Conservation (phyloP, 35 echinoderm and acorn worm genomes). For the Nesometra sesokonis region DNA sequence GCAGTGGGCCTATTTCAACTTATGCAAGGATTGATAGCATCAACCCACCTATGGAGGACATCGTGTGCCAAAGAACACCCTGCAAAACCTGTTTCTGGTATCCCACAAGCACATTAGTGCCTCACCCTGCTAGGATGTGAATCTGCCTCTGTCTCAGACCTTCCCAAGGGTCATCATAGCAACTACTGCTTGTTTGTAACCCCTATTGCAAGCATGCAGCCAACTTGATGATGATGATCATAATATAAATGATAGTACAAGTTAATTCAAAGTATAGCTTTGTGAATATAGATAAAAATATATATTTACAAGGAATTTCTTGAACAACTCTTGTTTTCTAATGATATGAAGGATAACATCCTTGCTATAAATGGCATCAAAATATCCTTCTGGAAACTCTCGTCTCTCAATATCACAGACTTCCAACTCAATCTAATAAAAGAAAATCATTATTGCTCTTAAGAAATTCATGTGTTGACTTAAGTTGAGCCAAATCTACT, state of each 20-base stretch:
- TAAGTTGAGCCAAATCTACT: too few species aligned
- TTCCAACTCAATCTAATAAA: slow-evolving; percentile 75
- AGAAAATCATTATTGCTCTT: too few species aligned
- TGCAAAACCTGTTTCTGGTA: background rate
- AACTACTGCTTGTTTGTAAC: background rate
- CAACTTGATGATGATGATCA: too few species aligned
- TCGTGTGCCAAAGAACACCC: background rate
- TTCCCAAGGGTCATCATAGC: background rate
- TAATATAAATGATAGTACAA: too few species aligned
- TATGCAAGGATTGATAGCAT: background rate
- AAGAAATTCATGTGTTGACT: too few species aligned
- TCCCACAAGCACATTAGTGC: background rate
- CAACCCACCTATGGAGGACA: background rate
- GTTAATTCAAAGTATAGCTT: too few species aligned
- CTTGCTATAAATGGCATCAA: slow-evolving; percentile 92
- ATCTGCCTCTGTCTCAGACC: background rate
- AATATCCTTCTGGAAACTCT: slow-evolving; percentile 62
- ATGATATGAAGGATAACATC: slow-evolving; percentile 80
- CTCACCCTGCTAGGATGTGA: background rate
- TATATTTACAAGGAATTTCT: slow-evolving; percentile 76
- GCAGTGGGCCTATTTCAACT: background rate
- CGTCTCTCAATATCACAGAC: slow-evolving; percentile 83
- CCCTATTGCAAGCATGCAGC: background rate
- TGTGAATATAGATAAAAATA: too few species aligned
- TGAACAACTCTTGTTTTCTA: slow-evolving; percentile 67